Conservation (phyloP, 1,140 invertebrate species). For the Drosophila novamexicana region DNA sequence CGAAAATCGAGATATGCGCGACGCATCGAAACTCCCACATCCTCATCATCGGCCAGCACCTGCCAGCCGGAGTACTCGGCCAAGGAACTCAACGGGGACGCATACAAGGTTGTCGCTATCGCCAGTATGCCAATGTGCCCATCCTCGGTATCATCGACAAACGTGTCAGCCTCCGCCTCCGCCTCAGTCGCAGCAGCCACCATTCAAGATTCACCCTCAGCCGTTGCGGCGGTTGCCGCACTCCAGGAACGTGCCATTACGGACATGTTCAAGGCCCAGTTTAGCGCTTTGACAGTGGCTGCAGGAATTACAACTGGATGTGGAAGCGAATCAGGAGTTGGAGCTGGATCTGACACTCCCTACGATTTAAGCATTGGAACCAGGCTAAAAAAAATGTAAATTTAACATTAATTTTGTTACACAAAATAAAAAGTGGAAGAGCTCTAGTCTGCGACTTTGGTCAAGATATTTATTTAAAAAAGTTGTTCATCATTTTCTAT, state of each 20-base stretch:
- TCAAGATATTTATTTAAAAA: too few species aligned
- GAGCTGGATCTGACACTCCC: conserved; percentile 50
- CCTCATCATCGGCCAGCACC: not conserved
- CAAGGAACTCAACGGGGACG: conserved; percentile 10
- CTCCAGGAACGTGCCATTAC: conserved; percentile 57
- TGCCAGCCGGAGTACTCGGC: not conserved
- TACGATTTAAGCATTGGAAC: conserved; percentile 76
- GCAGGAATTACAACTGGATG: conserved; percentile 16
- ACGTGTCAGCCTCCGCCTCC: not conserved
- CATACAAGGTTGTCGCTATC: conserved; percentile 10
- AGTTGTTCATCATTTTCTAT: too few species aligned
- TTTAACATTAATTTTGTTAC: not conserved
- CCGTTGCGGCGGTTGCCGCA: conserved; percentile 38
- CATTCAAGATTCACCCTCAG: conserved; percentile 6
- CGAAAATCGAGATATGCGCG: conserved; percentile 58
- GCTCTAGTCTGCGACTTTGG: not conserved
- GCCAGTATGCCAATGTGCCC: conserved; percentile 14
- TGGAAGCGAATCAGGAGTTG: not conserved
- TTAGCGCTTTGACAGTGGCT: conserved; percentile 51
- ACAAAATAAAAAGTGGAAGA: not conserved
- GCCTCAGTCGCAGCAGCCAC: conserved; percentile 4
- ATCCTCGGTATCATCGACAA: not conserved
- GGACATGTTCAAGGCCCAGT: conserved; percentile 66
- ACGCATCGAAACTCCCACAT: conserved; percentile 44
- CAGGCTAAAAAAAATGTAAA: conserved; percentile 71